Evolutionary conservation across 1,140 invertebrate genomes (phyloP), one percentile per base, ranked within the genome.

Genomic region (Aphis gossypii): DNA sequence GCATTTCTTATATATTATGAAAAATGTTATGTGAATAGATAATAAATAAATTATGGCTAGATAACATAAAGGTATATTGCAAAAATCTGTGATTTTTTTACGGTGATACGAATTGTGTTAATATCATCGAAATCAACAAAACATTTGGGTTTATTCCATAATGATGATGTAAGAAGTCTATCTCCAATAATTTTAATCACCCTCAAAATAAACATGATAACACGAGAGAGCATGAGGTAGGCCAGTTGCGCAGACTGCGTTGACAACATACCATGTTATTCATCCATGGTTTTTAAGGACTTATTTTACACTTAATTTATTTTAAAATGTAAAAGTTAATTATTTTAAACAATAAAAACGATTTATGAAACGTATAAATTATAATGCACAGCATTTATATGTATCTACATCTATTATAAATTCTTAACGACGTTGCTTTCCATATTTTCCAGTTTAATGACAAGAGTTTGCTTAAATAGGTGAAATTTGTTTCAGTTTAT

Each of bases 401-500:
- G n/a, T 51, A 54, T 1, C 20, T 86, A 14, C 46, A 88, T 4
- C 23, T 30, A 30, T 90, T 60, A 90, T 30, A 90, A 90, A 90
- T 90, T 60, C 11, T 2, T 0, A 35, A 9, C 35, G 38, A 60
- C 38, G 88, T 90, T 44, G 20, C 38, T 90, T 38, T 41, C 18
- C 21, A 38, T 35, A 89, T 51, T 54, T 89, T 89, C 3, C 23
- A 54, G 48, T 54, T 38, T 54, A 89, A 41, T 56, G 35, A 25
- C 88, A 38, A 54, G n/a, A 56, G 20, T 89, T 56, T 56, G 35
- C 18, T 0, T n/a, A 9, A 8, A 35, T 56, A 20, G 35, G 23
- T 68, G 44, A 44, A 90, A 90, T 90, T 90, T 90, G 35, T 90
- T 90, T 44, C 20, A 25, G 56, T n/a, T 89, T 90, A 30, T 68